Evolutionary conservation across 2,797 vertebrate genomes (phyloP).

Genomic region (Sebastes jordani): DNA sequence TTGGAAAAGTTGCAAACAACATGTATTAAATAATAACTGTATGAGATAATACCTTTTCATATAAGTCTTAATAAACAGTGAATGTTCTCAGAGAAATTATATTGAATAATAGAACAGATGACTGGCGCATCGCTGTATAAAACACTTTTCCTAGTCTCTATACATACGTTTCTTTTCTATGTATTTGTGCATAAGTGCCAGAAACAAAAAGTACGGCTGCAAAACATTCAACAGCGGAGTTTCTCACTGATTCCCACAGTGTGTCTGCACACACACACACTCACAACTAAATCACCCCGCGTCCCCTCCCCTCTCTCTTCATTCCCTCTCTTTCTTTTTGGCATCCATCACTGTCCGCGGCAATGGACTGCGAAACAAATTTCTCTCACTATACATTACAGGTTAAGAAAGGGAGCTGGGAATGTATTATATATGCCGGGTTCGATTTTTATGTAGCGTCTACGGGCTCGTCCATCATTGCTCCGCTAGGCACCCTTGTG

Average conservation of each 20-base stretch:
- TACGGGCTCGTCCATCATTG: conserved; percentile 75
- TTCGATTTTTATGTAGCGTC: conserved; percentile 77
- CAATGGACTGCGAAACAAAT: conserved; percentile 76
- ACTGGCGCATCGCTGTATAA: not conserved
- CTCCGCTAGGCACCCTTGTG: conserved; percentile 61
- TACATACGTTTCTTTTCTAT: not conserved
- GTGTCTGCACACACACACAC: not conserved
- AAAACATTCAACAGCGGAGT: not conserved
- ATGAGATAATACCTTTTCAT: not conserved
- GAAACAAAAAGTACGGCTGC: not conserved
- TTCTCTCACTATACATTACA: conserved; percentile 78
- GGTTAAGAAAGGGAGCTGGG: conserved; percentile 74
- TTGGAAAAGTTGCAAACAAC: not conserved
- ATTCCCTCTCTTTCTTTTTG: conserved; percentile 51
- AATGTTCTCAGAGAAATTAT: not conserved
- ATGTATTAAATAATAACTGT: not conserved
- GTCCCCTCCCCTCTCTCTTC: not conserved
- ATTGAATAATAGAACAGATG: not conserved
- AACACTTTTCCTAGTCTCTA: not conserved
- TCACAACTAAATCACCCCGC: not conserved
- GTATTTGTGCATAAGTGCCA: not conserved
- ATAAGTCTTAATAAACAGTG: not conserved
- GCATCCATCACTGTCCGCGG: conserved; percentile 73
- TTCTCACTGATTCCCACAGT: not conserved
- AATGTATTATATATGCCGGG: conserved; percentile 70